Evolutionary conservation across 2,113 vertebrate species (phyloP).

Genomic region (Atherinomorus stipes): DNA sequence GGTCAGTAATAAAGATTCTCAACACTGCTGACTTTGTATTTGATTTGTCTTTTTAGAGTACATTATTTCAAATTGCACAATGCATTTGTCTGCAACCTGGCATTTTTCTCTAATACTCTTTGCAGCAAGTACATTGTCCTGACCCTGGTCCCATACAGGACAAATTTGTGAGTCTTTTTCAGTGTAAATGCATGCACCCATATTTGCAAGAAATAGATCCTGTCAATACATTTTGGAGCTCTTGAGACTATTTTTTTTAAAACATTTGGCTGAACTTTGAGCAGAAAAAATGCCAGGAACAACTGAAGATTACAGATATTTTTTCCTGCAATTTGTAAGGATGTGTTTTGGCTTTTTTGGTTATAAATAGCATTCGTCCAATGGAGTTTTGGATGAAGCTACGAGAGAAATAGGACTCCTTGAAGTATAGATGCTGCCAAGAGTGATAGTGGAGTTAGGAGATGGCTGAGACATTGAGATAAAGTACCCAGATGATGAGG

Average conservation of each 20-base stretch:
- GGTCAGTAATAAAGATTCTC: neutral
- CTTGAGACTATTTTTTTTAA: neutral
- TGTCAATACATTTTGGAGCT: conserved; percentile 2
- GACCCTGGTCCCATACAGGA: neutral
- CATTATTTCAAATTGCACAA: neutral
- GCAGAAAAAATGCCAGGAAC: no score
- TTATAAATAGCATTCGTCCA: no score
- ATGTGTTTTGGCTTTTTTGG: no score
- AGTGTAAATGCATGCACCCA: neutral
- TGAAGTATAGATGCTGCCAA: no score
- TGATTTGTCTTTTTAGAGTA: neutral
- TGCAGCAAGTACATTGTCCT: conserved; percentile 1
- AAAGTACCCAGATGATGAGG: no score
- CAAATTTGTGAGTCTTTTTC: conserved; percentile 5
- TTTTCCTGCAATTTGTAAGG: no score
- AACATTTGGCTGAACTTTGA: no score
- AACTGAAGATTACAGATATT: no score
- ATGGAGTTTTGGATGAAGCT: no score
- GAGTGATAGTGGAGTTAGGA: no score
- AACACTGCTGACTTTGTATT: neutral
- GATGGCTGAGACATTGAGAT: no score
- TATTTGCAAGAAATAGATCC: conserved; percentile 1
- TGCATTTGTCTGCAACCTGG: conserved; percentile 10
- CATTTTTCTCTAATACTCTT: neutral
- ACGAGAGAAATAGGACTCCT: no score